Base-by-base conservation (phyloP, 2,113 vertebrate genomes). In the Oreochromis aureus region DNA sequence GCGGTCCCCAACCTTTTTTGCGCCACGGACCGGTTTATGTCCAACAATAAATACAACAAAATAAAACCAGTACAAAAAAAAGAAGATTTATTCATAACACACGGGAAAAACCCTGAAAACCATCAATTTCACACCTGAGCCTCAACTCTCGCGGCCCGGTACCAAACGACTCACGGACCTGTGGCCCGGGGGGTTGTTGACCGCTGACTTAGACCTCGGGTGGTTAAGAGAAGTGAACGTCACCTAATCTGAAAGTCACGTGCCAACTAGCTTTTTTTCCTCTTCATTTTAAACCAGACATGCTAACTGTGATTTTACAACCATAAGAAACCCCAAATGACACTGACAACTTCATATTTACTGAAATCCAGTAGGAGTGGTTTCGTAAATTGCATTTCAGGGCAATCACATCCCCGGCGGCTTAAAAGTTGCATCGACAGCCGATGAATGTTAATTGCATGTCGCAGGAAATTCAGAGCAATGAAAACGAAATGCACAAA, bases 181-280 rank as follows among this genome's bases (percentile, higher is more conserved):
- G 59, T 34, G 30, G 30, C 58, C 9, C 1, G 9, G 58, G 0
- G 0, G 39, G 39, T 5, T 39, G 39, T 10, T 4, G 2, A 5
- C 16, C 16, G 6, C 59, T 36, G 59, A 63, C 9, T 11, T 36
- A 12, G 5, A 73, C 69, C 41, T 11, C 41, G 1, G 24, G 15
- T 76, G 82, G 30, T 83, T 55, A 71, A 66, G 11, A 34, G 34
- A 15, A 46, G 7, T 2, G 18, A 30, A 10, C 4, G 9, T 22
- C 36, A 6, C 13, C 53, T 81, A 36, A 78, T 16, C 18, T 41
- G 39, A 32, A 58, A 22, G 7, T 76, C 69, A 48, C 6, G 0
- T 36, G 18, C 44, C 63, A 30, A 18, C 9, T 13, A 7, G 0
- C 9, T 22, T 39, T 30, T 66, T 76, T 36, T 0, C 9, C 34